Conservation (phyloP, 1,140 invertebrate species). For the Trichonephila clavipes region DNA sequence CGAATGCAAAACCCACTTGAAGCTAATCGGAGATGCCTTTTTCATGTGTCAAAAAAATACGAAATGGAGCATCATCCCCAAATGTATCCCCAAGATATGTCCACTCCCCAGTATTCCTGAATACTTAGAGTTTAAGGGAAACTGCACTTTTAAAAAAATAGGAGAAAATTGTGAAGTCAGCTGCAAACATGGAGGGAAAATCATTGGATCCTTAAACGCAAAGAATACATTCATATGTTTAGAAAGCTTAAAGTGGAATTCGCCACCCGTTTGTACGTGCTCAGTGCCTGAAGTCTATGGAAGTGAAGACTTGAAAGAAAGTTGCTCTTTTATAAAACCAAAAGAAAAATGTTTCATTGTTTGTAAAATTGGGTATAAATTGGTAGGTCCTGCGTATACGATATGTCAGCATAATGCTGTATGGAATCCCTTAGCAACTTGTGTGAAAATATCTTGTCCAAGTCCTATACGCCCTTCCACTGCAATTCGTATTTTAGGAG, state of each 20-base stretch:
- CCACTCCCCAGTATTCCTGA: not conserved
- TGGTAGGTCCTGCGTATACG: not conserved
- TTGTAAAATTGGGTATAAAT: not conserved
- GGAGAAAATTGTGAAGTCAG: not conserved
- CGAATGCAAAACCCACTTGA: not conserved
- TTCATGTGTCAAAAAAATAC: not conserved
- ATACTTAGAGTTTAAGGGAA: not conserved
- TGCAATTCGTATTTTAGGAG: not conserved
- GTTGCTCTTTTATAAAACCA: not conserved
- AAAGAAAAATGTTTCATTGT: not conserved
- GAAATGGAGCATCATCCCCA: not conserved
- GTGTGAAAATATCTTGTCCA: not conserved
- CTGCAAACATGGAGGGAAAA: not conserved
- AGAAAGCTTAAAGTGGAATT: not conserved
- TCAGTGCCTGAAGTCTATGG: not conserved
- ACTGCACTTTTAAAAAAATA: slow-evolving; percentile 4
- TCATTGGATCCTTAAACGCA: not conserved
- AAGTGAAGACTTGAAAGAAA: not conserved
- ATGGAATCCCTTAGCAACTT: not conserved
- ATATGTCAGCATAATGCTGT: not conserved
- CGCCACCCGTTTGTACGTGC: slow-evolving; percentile 12
- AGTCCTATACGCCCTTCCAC: not conserved
- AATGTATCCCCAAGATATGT: not conserved
- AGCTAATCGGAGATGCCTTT: not conserved
- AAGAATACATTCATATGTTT: not conserved